Evolutionary conservation across 1,140 invertebrate genomes (phyloP).

Genomic region (Asobara japonica): DNA sequence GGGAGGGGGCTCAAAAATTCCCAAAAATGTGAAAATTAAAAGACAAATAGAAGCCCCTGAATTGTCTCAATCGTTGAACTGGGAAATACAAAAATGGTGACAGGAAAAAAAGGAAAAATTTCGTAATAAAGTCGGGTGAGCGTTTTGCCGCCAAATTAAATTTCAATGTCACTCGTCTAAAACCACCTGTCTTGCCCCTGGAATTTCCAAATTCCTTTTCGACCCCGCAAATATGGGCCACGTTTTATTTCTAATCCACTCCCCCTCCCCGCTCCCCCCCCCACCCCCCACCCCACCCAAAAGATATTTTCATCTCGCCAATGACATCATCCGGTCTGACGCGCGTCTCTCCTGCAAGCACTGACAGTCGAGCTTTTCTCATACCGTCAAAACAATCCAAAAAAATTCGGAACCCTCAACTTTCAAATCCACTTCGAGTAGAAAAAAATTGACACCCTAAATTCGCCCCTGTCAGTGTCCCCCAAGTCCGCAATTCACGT

Average conservation of each 20-base stretch:
- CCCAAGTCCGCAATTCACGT: not conserved
- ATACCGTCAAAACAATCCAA: not conserved
- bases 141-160: too few species aligned
- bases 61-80: too few species aligned
- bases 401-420: not conserved
- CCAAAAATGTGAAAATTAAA: too few species aligned
- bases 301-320: slow-evolving; percentile 19
- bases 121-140: too few species aligned
- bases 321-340: slow-evolving; percentile 22
- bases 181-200: too few species aligned
- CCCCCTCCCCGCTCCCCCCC: slow-evolving; percentile 6
- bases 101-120: too few species aligned
- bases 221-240: not conserved
- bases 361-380: not conserved
- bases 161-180: too few species aligned
- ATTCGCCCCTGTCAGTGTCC: too few species aligned
- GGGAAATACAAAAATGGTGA: too few species aligned
- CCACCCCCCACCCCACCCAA: not conserved
- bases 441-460: not conserved
- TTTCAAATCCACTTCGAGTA: too few species aligned
- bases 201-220: not conserved
- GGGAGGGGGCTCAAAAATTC: too few species aligned
- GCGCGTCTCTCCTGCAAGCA: not conserved
- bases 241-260: slow-evolving; percentile 2
- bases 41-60: too few species aligned